These are phyloP conservation scores for Gadus chalcogrammus DNA, from an alignment of 2,113 vertebrate species.

Conservation along the genomic window DNA sequence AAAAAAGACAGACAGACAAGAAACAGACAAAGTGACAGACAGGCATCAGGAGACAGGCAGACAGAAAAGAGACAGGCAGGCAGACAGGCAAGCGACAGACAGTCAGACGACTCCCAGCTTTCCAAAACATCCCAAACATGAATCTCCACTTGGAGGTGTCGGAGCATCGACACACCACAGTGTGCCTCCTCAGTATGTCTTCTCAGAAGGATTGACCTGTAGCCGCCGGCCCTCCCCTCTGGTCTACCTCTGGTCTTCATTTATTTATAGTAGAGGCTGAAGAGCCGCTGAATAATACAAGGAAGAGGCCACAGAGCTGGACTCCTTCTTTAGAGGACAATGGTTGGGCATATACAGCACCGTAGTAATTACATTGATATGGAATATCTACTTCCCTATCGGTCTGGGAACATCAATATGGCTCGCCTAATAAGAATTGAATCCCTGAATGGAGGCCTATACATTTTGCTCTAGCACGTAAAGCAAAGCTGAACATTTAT, in stretches of 20 bases:
- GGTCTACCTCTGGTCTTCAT: constrained; percentile 25
- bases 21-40: neutral
- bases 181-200: constrained; percentile 27
- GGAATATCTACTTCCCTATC: neutral
- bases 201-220: constrained; percentile 43
- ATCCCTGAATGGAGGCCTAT: neutral
- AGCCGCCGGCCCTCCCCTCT: constrained; percentile 51
- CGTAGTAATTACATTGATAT: neutral
- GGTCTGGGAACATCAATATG: too few relatives aligned
- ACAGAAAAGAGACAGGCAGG: neutral
- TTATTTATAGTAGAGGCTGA: constrained; percentile 63
- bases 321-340: constrained; percentile 20
- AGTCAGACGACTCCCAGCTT: constrained; percentile 13
- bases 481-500: too few relatives aligned
- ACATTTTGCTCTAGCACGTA: neutral
- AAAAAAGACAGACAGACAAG: neutral
- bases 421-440: too few relatives aligned
- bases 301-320: constrained; percentile 45
- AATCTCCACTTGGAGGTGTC: constrained; percentile 38
- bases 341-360: constrained; percentile 25
- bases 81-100: neutral
- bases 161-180: constrained; percentile 28
- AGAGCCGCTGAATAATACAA: constrained; percentile 67
- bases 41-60: neutral
- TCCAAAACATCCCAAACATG: constrained; percentile 26